Conservation (phyloP, 2,113 vertebrate species). For the Etia nguti region DNA sequence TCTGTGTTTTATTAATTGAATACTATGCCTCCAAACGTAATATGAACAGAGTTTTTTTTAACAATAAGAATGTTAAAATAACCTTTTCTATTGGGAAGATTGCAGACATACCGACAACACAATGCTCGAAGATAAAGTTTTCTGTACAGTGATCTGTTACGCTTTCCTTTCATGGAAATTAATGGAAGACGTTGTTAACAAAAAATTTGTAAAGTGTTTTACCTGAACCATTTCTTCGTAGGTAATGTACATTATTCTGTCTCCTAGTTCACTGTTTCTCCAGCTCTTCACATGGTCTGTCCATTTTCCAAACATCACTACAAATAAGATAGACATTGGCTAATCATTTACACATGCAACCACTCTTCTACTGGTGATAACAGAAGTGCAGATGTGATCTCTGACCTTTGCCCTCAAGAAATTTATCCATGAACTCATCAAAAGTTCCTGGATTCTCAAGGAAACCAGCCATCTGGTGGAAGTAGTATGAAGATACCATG, state of each 20-base stretch:
- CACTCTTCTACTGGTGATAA: neutral
- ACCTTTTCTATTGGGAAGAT: neutral
- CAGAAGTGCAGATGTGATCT: neutral
- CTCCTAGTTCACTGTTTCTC: slow-evolving; percentile 56
- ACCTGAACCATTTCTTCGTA: slow-evolving; percentile 76
- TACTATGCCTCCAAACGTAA: neutral
- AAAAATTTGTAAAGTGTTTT: neutral
- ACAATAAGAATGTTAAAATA: neutral
- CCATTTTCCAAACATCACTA: slow-evolving; percentile 78
- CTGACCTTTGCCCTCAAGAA: slow-evolving; percentile 71
- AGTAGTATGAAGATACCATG: slow-evolving; percentile 73
- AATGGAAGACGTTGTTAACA: neutral
- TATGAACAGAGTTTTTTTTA: rapidly evolving
- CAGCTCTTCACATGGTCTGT: slow-evolving; percentile 75
- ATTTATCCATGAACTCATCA: slow-evolving; percentile 70
- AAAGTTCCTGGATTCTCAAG: slow-evolving; percentile 74
- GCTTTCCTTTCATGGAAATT: neutral
- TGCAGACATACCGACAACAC: neutral
- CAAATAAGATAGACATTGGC: neutral
- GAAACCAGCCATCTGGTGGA: slow-evolving; percentile 73
- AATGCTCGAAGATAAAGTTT: neutral
- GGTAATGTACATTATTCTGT: slow-evolving; percentile 70
- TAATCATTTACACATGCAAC: neutral
- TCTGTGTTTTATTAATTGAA: neutral
- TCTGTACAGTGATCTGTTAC: neutral